Percentiles rank a stretch among this genome's conserved stretches.
Evolutionary conservation across 1,140 invertebrate species (phyloP).

Genomic region (Coptotermes formosanus): DNA sequence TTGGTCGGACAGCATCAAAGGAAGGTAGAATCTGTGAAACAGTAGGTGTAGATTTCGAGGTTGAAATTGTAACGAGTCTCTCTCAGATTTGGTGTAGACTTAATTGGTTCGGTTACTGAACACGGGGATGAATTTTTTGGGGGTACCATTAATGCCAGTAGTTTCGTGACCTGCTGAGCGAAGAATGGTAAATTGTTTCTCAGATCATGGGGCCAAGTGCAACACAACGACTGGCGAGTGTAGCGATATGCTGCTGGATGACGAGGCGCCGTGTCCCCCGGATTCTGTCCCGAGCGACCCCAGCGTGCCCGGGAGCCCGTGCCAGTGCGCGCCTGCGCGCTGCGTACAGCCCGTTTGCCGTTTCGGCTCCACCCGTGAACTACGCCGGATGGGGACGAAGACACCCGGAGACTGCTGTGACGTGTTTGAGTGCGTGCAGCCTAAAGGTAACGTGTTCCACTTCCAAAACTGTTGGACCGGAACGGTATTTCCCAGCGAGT

Average conservation of each 20-base stretch:
- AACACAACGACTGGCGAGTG: neutral
- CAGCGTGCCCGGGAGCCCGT: constrained; percentile 28
- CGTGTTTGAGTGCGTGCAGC: constrained; percentile 37
- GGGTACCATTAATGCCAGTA: no score
- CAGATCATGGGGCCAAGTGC: constrained; percentile 26
- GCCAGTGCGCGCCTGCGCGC: constrained; percentile 34
- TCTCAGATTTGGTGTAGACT: no score
- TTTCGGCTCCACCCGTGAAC: constrained; percentile 21
- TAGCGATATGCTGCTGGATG: neutral
- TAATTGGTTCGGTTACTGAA: no score
- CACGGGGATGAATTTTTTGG: no score
- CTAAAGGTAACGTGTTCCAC: constrained; percentile 31
- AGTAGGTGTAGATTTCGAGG: no score
- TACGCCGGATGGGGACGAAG: constrained; percentile 32
- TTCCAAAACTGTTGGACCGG: neutral
- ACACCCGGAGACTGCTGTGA: constrained; percentile 41
- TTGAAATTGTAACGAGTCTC: no score
- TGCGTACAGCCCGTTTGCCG: constrained; percentile 36
- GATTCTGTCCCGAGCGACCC: constrained; percentile 35
- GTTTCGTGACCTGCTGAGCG: neutral
- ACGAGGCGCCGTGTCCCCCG: constrained; percentile 37
- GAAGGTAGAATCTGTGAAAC: no score
- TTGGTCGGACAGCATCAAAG: no score
- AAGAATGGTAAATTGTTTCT: neutral
- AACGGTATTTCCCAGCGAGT: no score